Percentiles rank a stretch among this genome's conserved stretches.
These are phyloP conservation scores for Mormyrus hasselquistii DNA, from an alignment of 2,797 vertebrate genomes.

Conservation along the genomic window DNA sequence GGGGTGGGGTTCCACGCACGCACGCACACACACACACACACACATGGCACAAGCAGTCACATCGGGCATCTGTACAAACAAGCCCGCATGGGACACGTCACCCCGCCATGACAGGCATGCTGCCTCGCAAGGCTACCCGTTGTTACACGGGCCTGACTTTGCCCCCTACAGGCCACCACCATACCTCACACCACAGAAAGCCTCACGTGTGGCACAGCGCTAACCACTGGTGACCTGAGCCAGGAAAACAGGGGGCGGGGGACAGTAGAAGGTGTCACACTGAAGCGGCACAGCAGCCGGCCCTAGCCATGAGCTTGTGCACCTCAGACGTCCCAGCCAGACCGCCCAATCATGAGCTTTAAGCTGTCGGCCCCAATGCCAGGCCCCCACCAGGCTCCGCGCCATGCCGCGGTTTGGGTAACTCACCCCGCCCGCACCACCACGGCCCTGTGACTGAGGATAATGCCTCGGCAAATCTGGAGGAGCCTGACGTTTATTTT, in stretches of 20 bases:
- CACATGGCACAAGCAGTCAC: neutral
- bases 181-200: neutral
- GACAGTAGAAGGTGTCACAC: neutral
- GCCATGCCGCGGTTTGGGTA: neutral
- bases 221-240: neutral
- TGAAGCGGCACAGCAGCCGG: neutral
- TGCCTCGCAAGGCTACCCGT: too few relatives aligned
- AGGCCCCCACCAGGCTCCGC: neutral
- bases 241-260: neutral
- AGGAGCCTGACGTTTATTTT: neutral
- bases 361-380: neutral
- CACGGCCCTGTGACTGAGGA: neutral
- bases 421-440: neutral
- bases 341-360: neutral
- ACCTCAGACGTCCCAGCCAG: neutral
- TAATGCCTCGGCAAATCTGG: neutral
- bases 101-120: neutral
- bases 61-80: constrained; percentile 9
- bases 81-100: neutral
- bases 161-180: neutral
- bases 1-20: constrained; percentile 13
- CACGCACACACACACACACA: constrained; percentile 15
- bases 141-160: neutral
- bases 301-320: neutral
- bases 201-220: constrained; percentile 14